Conservation (phyloP, 2,888 invertebrate species). For the Hypena proboscidalis region DNA sequence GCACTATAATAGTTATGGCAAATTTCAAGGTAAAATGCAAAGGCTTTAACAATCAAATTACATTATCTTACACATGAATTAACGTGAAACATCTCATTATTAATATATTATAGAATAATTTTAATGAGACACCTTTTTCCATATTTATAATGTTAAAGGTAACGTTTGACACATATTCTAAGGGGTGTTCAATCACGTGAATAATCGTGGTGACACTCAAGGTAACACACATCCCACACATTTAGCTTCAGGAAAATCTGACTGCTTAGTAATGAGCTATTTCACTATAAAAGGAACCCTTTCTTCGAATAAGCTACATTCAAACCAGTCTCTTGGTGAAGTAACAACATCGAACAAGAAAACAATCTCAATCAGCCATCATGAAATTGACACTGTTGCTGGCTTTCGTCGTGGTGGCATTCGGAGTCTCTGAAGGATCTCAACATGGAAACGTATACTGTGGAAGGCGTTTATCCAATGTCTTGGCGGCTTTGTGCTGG, state of each 20-base stretch:
- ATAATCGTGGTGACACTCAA: constrained; percentile 25
- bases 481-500: constrained; percentile 17
- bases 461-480: constrained; percentile 19
- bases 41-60: too few species aligned
- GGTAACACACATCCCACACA: constrained; percentile 5
- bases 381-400: constrained; percentile 21
- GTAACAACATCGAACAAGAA: too few species aligned
- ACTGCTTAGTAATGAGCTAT: not conserved
- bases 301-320: too few species aligned
- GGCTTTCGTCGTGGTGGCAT: constrained; percentile 12
- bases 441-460: not conserved
- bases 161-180: not conserved
- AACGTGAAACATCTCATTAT: too few species aligned
- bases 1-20: too few species aligned
- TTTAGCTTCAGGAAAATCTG: not conserved
- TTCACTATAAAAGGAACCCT: not conserved
- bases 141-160: too few species aligned
- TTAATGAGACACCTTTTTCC: too few species aligned
- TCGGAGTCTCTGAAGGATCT: constrained; percentile 7
- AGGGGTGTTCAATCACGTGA: not conserved
- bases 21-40: too few species aligned
- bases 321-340: too few species aligned
- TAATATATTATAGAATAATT: too few species aligned
- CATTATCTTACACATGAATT: too few species aligned
- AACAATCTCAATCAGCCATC: not conserved